Percentiles rank a stretch among this genome's conserved stretches.
These are phyloP conservation scores for Lutjanus erythropterus DNA, from an alignment of 2,113 vertebrate species.

Conservation along the genomic window DNA sequence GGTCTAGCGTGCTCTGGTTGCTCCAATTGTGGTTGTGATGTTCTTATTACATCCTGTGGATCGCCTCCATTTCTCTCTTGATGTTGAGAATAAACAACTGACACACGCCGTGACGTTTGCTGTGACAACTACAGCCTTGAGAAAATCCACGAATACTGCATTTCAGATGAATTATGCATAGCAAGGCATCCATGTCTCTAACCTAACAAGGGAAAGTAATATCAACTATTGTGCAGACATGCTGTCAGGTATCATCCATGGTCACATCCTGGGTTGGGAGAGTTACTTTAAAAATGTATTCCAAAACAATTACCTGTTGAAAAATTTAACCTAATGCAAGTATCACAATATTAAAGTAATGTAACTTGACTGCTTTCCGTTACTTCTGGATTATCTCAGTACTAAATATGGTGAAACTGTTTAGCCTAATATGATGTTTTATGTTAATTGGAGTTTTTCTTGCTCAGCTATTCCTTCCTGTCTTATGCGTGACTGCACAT, in stretches of 20 bases:
- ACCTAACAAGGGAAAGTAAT: constrained; percentile 63
- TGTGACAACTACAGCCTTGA: constrained; percentile 40
- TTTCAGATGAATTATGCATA: constrained; percentile 72
- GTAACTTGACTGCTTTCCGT: too few species aligned
- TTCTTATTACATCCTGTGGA: constrained; percentile 53
- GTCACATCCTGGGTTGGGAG: too few species aligned
- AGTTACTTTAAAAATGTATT: too few species aligned
- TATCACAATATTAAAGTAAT: too few species aligned
- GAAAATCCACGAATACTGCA: constrained; percentile 46
- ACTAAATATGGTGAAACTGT: too few species aligned
- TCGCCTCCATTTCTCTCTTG: constrained; percentile 16
- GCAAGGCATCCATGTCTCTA: constrained; percentile 62
- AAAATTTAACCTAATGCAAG: too few species aligned
- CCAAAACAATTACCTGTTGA: too few species aligned
- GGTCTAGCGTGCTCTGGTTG: constrained; percentile 13
- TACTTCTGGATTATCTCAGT: too few species aligned
- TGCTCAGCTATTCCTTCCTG: too few species aligned
- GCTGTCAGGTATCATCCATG: constrained; percentile 44
- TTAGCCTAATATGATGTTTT: too few species aligned
- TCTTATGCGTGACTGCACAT: too few species aligned
- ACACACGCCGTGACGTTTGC: constrained; percentile 10
- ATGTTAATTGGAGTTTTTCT: too few species aligned
- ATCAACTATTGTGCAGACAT: constrained; percentile 59
- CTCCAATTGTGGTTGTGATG: constrained; percentile 29
- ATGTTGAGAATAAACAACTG: constrained; percentile 36